A percentile compares a stretch with the other conserved stretches of the same genome.
Conservation (phyloP, 2,797 vertebrate species). For the Helostoma temminkii region DNA sequence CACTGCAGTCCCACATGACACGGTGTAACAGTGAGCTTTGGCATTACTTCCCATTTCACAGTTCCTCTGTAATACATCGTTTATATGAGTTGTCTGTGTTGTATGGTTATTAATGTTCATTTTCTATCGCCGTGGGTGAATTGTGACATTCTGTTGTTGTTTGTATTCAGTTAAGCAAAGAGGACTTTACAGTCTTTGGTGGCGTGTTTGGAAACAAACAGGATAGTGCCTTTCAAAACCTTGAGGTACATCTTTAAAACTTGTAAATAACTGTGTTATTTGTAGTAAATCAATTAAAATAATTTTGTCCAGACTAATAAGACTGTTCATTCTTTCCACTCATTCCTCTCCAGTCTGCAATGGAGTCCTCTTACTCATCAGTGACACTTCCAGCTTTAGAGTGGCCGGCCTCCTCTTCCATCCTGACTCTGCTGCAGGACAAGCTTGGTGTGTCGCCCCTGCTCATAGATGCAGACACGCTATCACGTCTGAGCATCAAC, state of each 20-base stretch:
- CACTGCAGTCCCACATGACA: slow-evolving; percentile 43
- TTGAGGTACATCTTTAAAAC: slow-evolving; percentile 79
- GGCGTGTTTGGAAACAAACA: slow-evolving; percentile 91
- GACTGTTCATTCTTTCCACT: background rate
- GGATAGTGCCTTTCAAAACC: slow-evolving; percentile 87
- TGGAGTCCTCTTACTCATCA: slow-evolving; percentile 83
- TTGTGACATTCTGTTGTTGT: slow-evolving; percentile 3
- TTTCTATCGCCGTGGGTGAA: background rate
- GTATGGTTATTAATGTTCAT: background rate
- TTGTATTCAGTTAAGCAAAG: slow-evolving; percentile 87
- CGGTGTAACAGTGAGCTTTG: slow-evolving; percentile 47
- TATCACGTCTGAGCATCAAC: slow-evolving; percentile 85
- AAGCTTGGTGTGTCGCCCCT: slow-evolving; percentile 85
- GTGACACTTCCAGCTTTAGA: slow-evolving; percentile 87
- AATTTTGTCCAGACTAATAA: background rate
- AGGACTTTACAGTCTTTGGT: slow-evolving; percentile 91
- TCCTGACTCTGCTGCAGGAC: slow-evolving; percentile 85
- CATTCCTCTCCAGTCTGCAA: slow-evolving; percentile 77
- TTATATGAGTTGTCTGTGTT: background rate
- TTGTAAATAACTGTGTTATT: background rate
- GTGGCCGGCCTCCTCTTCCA: slow-evolving; percentile 82
- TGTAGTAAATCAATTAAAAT: background rate
- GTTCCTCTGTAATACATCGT: slow-evolving; percentile 42
- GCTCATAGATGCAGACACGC: slow-evolving; percentile 83
- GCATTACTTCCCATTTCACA: slow-evolving; percentile 74